Evolutionary conservation across 2,888 invertebrate genomes (phyloP).

Genomic region (Euproctis similis): DNA sequence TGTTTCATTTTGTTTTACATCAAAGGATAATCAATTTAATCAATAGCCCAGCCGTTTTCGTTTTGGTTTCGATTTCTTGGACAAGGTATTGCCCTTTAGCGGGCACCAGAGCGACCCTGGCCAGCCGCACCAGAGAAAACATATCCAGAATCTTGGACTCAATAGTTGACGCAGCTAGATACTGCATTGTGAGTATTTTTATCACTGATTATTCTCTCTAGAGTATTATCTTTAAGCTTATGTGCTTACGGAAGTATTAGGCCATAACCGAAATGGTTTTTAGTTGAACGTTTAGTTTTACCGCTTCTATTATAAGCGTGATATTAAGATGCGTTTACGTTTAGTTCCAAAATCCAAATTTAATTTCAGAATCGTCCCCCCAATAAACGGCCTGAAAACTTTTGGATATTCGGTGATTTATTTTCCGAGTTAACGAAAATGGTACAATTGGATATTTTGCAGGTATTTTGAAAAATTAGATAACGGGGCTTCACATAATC

Average conservation of each 20-base stretch:
- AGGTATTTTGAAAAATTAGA: conserved; percentile 60
- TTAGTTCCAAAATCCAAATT: conserved; percentile 54
- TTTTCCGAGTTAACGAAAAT: conserved; percentile 57
- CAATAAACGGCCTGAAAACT: conserved; percentile 55
- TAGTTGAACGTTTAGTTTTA: conserved; percentile 9
- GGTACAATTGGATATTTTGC: conserved; percentile 67
- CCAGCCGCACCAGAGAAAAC: conserved; percentile 64
- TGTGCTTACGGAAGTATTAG: conserved; percentile 19
- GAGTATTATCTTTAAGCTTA: too few relatives aligned
- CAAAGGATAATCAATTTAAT: conserved; percentile 71
- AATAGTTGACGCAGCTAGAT: conserved; percentile 71
- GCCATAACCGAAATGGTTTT: conserved; percentile 17
- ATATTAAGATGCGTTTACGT: conserved; percentile 31
- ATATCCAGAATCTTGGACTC: conserved; percentile 72
- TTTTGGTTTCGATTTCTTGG: conserved; percentile 45
- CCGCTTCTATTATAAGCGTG: conserved; percentile 18
- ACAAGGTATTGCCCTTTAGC: conserved; percentile 46
- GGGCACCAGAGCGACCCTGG: conserved; percentile 59
- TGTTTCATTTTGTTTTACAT: conserved; percentile 71
- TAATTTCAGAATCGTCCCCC: conserved; percentile 69
- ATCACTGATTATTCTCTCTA: too few relatives aligned
- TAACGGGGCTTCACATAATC: conserved; percentile 49
- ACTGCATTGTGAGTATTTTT: conserved; percentile 67
- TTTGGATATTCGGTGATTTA: conserved; percentile 59
- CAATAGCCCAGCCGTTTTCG: conserved; percentile 52